These are phyloP conservation scores for Pangasius macronema DNA, from an alignment of 2,797 vertebrate species.

Conservation along the genomic window DNA sequence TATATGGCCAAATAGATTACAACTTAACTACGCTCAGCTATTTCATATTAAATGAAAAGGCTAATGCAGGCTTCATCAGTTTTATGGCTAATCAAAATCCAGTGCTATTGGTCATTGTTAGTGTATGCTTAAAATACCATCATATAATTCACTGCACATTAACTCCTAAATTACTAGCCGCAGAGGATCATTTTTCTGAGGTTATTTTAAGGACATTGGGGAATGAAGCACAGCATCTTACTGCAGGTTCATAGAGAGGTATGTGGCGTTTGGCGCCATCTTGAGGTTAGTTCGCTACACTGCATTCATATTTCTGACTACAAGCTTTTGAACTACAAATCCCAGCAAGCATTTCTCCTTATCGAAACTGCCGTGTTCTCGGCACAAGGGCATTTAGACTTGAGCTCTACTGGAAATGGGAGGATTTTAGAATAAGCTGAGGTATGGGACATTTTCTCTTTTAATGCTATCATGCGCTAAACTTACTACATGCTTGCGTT, in stretches of 20 bases:
- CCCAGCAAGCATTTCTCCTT: slow-evolving; percentile 47
- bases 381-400: slow-evolving; percentile 9
- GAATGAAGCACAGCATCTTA: background rate
- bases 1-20: background rate
- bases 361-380: background rate
- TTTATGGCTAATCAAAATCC: slow-evolving; percentile 1
- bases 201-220: background rate
- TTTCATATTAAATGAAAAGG: background rate
- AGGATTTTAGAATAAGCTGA: slow-evolving; percentile 5
- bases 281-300: slow-evolving; percentile 1
- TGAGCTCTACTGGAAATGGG: slow-evolving; percentile 16
- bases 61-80: background rate
- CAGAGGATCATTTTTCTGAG: background rate
- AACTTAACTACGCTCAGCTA: background rate
- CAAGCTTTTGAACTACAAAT: slow-evolving; percentile 40
- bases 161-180: background rate
- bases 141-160: background rate
- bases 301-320: background rate
- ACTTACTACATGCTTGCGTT: background rate
- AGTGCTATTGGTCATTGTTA: slow-evolving; percentile 1
- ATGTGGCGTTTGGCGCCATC: slow-evolving; percentile 39
- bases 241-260: background rate
- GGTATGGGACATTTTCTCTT: slow-evolving; percentile 7
- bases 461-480: background rate
- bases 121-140: slow-evolving; percentile 1